Base-by-base conservation (phyloP, 2,888 invertebrate genomes). In the Ephialtes manifestator region DNA sequence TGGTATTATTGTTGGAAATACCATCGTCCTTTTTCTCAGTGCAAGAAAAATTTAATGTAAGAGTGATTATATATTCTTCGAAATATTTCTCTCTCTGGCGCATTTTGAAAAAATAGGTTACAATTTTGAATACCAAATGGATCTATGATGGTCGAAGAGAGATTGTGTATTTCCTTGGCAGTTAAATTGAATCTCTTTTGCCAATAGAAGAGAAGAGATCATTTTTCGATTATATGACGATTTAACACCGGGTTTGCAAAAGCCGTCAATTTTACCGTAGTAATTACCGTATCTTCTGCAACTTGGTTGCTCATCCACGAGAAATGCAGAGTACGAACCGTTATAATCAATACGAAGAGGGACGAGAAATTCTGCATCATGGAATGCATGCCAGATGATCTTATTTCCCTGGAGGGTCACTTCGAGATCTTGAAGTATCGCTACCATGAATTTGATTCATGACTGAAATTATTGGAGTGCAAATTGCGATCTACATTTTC, bases 331-430 rank as follows among this genome's bases (percentile, higher is more conserved):
- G 77, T 43, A 76, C 63, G 67, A 83, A 83, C 85, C 79, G 85
- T 83, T 85, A 84, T n/a, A 39, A 79, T 48, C 86, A 78, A 81
- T 81, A 77, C 43, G 60, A 67, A 70, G 70, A 84, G 70, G 60
- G 48, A 76, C 68, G 67, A 58, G 39, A 39, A 77, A 74, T 77
- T 74, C 72, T 46, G n/a, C 48, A 39, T 48, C n/a, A 72, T 60
- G 81, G 43, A 67, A 72, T 67, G 28, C 39, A 39, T 20, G 71
- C n/a, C 39, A 10, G 43, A 72, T 60, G 68, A 77, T 67, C 51
- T 77, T 51, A 67, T 24, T 60, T 77, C 43, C 31, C 18, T 20
- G 60, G 18, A 46, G 15, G 46, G 11, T 15, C 1, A 5, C 18
- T 51, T 51, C 51, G 51, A 51, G 51, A 51, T 18, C 51, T 51